phyloP scores from a whole-genome alignment of 1,140 invertebrate species.

The Aphidius gifuensis region DNA sequence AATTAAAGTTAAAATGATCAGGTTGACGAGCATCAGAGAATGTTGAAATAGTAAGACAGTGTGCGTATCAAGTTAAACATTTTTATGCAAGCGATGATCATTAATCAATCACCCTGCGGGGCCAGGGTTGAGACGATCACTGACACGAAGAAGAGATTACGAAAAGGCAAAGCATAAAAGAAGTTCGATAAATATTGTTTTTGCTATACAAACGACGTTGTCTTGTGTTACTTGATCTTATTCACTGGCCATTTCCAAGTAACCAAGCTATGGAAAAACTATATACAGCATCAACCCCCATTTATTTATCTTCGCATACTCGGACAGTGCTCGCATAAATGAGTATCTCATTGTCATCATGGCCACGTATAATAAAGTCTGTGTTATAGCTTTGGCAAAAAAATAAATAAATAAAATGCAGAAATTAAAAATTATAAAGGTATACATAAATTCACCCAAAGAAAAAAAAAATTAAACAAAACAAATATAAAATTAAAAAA shows the following conservation, averaged over 20 bases:
- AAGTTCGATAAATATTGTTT: slow-evolving; percentile 44
- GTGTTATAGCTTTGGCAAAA: no score
- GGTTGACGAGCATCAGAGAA: background rate
- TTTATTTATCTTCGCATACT: no score
- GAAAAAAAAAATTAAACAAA: no score
- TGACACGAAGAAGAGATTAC: slow-evolving; percentile 17
- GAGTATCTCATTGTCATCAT: no score
- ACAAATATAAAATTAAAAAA: no score
- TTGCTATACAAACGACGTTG: slow-evolving; percentile 22
- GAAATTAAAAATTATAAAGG: no score
- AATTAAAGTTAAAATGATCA: no score
- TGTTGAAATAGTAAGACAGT: background rate
- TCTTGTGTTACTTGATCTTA: slow-evolving; percentile 16
- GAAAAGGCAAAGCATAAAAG: slow-evolving; percentile 13
- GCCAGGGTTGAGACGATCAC: slow-evolving; percentile 20
- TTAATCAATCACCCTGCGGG: slow-evolving; percentile 43
- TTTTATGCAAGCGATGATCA: slow-evolving; percentile 45
- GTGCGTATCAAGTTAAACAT: slow-evolving; percentile 27
- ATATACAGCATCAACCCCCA: background rate
- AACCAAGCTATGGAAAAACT: slow-evolving; percentile 8
- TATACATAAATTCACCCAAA: no score
- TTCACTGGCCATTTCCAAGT: slow-evolving; percentile 34
- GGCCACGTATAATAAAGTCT: no score
- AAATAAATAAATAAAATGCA: no score
- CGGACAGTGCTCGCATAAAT: no score